Evolutionary conservation across 2,888 invertebrate genomes (phyloP).

Genomic region (Tiphia femorata): DNA sequence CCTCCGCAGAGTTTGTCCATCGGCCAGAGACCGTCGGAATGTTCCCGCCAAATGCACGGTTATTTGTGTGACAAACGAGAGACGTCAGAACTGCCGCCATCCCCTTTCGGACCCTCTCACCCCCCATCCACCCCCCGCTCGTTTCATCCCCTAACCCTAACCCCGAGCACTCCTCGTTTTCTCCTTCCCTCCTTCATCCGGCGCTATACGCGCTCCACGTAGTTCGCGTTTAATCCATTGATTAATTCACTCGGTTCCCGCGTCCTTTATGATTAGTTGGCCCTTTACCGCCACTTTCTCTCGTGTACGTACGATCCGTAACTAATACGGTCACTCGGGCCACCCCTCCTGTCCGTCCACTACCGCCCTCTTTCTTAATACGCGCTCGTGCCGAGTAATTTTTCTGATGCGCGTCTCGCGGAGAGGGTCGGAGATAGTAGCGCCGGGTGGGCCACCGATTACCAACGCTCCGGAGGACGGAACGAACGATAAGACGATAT

Average conservation of each 20-base stretch:
- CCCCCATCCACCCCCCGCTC: conserved; percentile 10
- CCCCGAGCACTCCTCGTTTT: conserved; percentile 16
- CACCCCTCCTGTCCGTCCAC: conserved; percentile 16
- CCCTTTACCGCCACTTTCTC: conserved; percentile 52
- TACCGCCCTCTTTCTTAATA: conserved; percentile 34
- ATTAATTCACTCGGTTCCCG: conserved; percentile 64
- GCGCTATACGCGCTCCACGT: conserved; percentile 29
- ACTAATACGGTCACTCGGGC: conserved; percentile 51
- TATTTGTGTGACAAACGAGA: conserved; percentile 68
- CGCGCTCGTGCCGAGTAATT: conserved; percentile 54
- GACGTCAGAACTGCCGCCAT: conserved; percentile 53
- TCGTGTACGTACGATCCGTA: conserved; percentile 47
- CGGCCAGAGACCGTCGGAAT: conserved; percentile 43
- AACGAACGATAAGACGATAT: conserved; percentile 23
- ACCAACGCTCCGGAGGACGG: conserved; percentile 20
- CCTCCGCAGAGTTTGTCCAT: conserved; percentile 57
- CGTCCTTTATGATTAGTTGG: conserved; percentile 63
- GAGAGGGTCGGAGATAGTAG: conserved; percentile 15
- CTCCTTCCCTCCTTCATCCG: conserved; percentile 1
- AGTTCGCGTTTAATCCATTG: conserved; percentile 63
- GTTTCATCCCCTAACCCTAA: conserved; percentile 10
- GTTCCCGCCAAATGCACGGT: conserved; percentile 62
- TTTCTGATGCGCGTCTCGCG: conserved; percentile 45
- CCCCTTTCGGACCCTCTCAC: conserved; percentile 27
- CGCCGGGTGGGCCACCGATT: conserved; percentile 27